Conservation (phyloP, 2,113 vertebrate species). For the Theristicus caerulescens region DNA sequence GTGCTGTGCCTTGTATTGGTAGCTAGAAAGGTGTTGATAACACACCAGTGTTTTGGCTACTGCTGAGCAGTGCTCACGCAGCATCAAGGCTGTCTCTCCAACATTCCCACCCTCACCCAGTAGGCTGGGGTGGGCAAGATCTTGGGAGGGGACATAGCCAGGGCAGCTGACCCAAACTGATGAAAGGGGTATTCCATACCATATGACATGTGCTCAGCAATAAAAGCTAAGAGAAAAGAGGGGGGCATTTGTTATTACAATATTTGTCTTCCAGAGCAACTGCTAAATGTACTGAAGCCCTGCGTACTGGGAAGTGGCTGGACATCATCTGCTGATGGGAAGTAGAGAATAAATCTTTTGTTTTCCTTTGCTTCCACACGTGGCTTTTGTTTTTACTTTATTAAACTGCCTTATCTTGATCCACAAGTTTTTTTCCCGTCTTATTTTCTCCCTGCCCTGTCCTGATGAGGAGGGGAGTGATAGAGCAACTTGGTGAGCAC, state of each 20-base stretch:
- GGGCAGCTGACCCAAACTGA: neutral
- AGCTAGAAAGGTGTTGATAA: neutral
- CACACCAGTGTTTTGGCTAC: neutral
- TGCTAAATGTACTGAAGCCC: neutral
- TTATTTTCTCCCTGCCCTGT: neutral
- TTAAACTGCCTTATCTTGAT: neutral
- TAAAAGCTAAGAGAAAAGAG: neutral
- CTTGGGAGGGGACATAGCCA: neutral
- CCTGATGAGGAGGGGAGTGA: neutral
- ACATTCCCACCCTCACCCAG: neutral
- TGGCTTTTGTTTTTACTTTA: neutral
- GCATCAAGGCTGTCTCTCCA: neutral
- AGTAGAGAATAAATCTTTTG: neutral
- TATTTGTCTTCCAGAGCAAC: neutral
- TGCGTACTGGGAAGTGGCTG: neutral
- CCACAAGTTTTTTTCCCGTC: neutral
- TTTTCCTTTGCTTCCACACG: neutral
- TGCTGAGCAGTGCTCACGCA: neutral
- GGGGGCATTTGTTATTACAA: neutral
- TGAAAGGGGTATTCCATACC: neutral
- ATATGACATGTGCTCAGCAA: neutral
- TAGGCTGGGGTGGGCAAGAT: neutral
- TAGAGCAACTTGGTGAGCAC: neutral
- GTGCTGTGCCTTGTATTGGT: neutral
- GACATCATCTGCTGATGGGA: neutral